Evolutionary conservation across 2,888 invertebrate genomes (phyloP).

Genomic region (Parnassius mnemosyne): DNA sequence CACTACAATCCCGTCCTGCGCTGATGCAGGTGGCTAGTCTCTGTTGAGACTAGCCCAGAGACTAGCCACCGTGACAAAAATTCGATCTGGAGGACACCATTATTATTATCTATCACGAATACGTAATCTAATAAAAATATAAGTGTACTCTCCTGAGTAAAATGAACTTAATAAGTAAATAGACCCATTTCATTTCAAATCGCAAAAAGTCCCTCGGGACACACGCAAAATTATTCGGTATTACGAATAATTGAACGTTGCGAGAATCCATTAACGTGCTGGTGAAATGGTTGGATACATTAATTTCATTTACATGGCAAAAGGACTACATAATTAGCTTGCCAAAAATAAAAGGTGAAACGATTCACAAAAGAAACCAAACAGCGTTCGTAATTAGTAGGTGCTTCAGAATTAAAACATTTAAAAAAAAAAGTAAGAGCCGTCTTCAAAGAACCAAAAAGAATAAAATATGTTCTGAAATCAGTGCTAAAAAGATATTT

Average conservation of each 20-base stretch:
- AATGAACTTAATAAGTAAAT: not conserved
- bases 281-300: slow-evolving; percentile 6
- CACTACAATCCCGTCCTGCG: too few relatives aligned
- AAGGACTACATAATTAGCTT: slow-evolving; percentile 8
- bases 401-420: not conserved
- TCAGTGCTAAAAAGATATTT: too few relatives aligned
- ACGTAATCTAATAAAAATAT: too few relatives aligned
- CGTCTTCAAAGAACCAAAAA: too few relatives aligned
- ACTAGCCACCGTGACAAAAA: too few relatives aligned
- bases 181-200: slow-evolving; percentile 3
- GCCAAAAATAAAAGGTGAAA: not conserved
- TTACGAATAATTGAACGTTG: slow-evolving; percentile 16
- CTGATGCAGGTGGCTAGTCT: too few relatives aligned
- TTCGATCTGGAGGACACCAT: too few relatives aligned
- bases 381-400: not conserved
- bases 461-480: too few relatives aligned
- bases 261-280: slow-evolving; percentile 11
- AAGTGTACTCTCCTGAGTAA: not conserved
- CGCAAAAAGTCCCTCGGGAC: slow-evolving; percentile 5
- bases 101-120: too few relatives aligned
- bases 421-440: too few relatives aligned
- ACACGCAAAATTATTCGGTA: not conserved
- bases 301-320: slow-evolving; percentile 14
- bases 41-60: too few relatives aligned
- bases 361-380: slow-evolving; percentile 6